A percentile compares a stretch with the other conserved stretches of the same genome.
These are phyloP conservation scores for Drosophila mauritiana DNA, from an alignment of 1,140 invertebrate genomes.

Conservation along the genomic window DNA sequence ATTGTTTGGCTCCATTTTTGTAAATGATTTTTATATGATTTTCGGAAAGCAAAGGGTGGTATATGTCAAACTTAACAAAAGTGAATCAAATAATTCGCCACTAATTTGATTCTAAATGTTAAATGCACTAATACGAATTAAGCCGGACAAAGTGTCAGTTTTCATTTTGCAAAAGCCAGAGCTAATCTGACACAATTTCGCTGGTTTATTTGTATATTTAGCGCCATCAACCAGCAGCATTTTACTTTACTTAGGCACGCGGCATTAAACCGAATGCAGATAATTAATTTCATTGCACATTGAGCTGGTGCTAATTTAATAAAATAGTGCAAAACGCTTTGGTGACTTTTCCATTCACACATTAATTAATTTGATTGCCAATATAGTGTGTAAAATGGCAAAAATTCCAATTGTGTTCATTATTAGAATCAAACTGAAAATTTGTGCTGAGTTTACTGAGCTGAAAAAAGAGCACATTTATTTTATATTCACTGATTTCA, in stretches of 20 bases:
- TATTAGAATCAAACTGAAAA: slow-evolving; percentile 16
- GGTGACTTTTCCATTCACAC: slow-evolving; percentile 38
- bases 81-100: slow-evolving; percentile 16
- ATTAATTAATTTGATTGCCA: slow-evolving; percentile 60
- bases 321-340: slow-evolving; percentile 41
- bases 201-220: slow-evolving; percentile 22
- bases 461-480: slow-evolving; percentile 25
- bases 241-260: slow-evolving; percentile 6
- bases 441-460: slow-evolving; percentile 30
- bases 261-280: slow-evolving; percentile 33
- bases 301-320: slow-evolving; percentile 53
- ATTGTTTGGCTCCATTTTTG: not conserved
- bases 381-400: slow-evolving; percentile 33
- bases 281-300: slow-evolving; percentile 57
- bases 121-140: slow-evolving; percentile 31
- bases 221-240: slow-evolving; percentile 16
- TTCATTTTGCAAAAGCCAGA: slow-evolving; percentile 31
- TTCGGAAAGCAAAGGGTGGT: not conserved
- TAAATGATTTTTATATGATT: no score
- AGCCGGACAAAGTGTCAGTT: slow-evolving; percentile 32
- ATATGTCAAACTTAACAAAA: slow-evolving; percentile 6
- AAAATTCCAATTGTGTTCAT: slow-evolving; percentile 22
- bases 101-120: slow-evolving; percentile 43
- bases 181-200: slow-evolving; percentile 23
- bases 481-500: slow-evolving; percentile 2